Conservation (phyloP, 2,888 invertebrate species). For the Dolichopus griseipennis region DNA sequence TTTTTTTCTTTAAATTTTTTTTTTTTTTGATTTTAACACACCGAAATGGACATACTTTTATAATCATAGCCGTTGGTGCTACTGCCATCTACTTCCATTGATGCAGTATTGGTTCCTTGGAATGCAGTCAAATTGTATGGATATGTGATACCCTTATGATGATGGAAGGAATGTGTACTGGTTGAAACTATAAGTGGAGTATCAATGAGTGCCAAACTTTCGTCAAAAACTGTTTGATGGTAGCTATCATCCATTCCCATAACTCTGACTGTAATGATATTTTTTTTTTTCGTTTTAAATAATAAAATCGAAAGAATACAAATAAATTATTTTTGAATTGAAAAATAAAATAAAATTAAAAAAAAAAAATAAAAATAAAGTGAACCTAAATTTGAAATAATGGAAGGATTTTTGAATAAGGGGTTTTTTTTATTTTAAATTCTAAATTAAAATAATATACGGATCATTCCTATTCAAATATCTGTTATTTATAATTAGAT, state of each 20-base stretch:
- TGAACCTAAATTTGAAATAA: slow-evolving; percentile 15
- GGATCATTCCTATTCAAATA: too few relatives aligned
- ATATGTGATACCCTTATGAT: slow-evolving; percentile 36
- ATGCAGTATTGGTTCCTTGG: slow-evolving; percentile 34
- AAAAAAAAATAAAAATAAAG: neutral
- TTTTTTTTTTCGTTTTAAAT: slow-evolving; percentile 21
- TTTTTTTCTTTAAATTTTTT: slow-evolving; percentile 12
- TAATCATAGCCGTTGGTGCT: slow-evolving; percentile 29
- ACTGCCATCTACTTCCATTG: slow-evolving; percentile 28
- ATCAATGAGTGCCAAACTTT: slow-evolving; percentile 44
- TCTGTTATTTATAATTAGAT: too few relatives aligned
- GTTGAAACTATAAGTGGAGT: slow-evolving; percentile 41
- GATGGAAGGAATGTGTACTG: slow-evolving; percentile 39
- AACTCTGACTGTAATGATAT: slow-evolving; percentile 41
- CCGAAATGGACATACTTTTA: slow-evolving; percentile 41
- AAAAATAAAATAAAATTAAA: slow-evolving; percentile 15
- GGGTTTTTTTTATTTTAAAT: too few relatives aligned
- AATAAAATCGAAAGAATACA: slow-evolving; percentile 19
- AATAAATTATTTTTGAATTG: slow-evolving; percentile 7
- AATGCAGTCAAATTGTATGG: slow-evolving; percentile 44
- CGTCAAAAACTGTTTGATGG: slow-evolving; percentile 43
- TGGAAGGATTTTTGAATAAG: neutral
- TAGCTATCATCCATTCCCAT: slow-evolving; percentile 45
- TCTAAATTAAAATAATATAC: too few relatives aligned
- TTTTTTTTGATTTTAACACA: slow-evolving; percentile 12